Base-by-base conservation (phyloP, 2,113 vertebrate species). In the Neotoma lepida region DNA sequence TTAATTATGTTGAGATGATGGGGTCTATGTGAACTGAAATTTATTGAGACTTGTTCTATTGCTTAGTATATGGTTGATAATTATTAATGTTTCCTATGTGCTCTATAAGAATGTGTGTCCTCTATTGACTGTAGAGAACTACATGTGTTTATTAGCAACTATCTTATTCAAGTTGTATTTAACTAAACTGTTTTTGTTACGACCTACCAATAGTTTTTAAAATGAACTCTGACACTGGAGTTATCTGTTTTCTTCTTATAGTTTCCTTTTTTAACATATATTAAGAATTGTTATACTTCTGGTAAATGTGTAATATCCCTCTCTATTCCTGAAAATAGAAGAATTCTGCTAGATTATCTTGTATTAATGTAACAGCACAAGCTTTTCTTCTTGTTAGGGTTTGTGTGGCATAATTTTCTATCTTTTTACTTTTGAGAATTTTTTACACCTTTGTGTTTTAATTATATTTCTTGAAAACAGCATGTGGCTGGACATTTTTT, bases 61-160 rank as follows among this genome's bases (percentile, higher is more conserved):
- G 58, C 61, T 95, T 94, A 92, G 46, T 95, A 95, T 5, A 33
- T 93, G 81, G 94, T 78, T 66, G 88, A 26, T 96, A 94, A 95
- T 97, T 97, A 96, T 90, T 0, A 97, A 77, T 94, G 88, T 94
- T 95, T 97, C 71, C 54, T 96, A 77, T 90, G 70, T 97, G 92
- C 86, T 96, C 95, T 93, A 86, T 96, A 93, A 94, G 81, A 94
- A 90, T 96, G 58, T 95, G 41, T 94, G 35, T 95, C 92, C 80
- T 94, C 76, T 96, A 77, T 92, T 94, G 66, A 93, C 78, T 95
- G 94, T 68, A 92, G 88, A 96, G 76, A 95, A 96, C 73, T 91
- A 46, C 9, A 86, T 71, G 91, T 95, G 86, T 96, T 90, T 96
- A 4, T 82, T 94, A 81, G 71, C 66, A 95, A 81, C 51, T 80